Evolutionary conservation across 2,797 vertebrate species (phyloP).

Genomic region (Craterocephalus amniculus): DNA sequence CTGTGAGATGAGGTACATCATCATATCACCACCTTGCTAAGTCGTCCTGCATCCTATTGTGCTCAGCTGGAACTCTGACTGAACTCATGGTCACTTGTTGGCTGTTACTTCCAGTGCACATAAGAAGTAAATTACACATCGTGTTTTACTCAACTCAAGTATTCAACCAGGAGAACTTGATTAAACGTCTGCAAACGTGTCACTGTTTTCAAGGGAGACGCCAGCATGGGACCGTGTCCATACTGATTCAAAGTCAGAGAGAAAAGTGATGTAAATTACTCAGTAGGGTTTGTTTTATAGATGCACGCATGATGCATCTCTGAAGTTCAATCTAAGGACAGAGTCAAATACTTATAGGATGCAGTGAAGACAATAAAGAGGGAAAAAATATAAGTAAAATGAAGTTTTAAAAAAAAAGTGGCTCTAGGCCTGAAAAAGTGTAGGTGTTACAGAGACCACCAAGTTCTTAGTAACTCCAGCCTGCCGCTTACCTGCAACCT

Average conservation of each 20-base stretch:
- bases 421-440: constrained; percentile 12
- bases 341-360: background rate
- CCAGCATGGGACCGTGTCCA: background rate
- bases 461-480: background rate
- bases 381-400: background rate
- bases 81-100: constrained; percentile 8
- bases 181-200: background rate
- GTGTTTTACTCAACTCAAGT: constrained; percentile 17
- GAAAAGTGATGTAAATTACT: constrained; percentile 6
- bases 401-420: background rate
- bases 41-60: constrained; percentile 7
- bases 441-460: constrained; percentile 47
- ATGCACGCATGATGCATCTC: constrained; percentile 5
- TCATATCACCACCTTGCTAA: constrained; percentile 12
- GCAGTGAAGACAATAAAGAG: background rate
- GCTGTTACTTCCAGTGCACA: constrained; percentile 25
- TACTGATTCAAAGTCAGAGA: background rate
- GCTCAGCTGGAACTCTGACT: background rate
- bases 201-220: constrained; percentile 5
- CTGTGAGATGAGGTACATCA: background rate
- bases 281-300: constrained; percentile 2
- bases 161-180: constrained; percentile 8
- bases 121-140: constrained; percentile 4
- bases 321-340: background rate
- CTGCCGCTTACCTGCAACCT: constrained; percentile 16